phyloP scores from a whole-genome alignment of 2,888 invertebrate species.

The Cantharis lateralis region DNA sequence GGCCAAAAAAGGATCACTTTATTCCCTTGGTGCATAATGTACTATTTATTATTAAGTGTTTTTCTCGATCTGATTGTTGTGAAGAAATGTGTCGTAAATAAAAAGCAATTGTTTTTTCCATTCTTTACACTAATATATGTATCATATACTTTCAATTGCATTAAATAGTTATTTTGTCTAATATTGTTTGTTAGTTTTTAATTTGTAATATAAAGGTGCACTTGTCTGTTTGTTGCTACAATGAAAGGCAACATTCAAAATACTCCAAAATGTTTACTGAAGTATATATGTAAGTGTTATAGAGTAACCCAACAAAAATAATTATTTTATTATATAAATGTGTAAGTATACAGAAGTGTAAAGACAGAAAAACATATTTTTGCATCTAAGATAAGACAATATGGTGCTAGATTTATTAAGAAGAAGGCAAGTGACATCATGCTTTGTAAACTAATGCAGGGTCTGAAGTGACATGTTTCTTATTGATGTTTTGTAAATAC shows the following conservation, averaged over 20 bases:
- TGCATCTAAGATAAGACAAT: slow-evolving; percentile 35
- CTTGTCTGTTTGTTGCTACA: not conserved
- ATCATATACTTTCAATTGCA: slow-evolving; percentile 1
- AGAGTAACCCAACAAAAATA: slow-evolving; percentile 27
- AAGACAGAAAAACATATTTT: slow-evolving; percentile 34
- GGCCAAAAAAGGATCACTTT: too few species aligned
- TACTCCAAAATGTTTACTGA: slow-evolving; percentile 14
- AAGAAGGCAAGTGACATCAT: slow-evolving; percentile 31
- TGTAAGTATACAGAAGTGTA: slow-evolving; percentile 27
- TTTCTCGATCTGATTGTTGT: slow-evolving; percentile 31
- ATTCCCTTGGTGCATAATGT: too few species aligned
- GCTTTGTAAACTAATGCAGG: slow-evolving; percentile 34
- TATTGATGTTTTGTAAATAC: slow-evolving; percentile 28
- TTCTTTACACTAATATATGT: slow-evolving; percentile 19
- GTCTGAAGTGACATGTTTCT: slow-evolving; percentile 29
- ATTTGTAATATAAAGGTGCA: slow-evolving; percentile 7
- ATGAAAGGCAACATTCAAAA: not conserved
- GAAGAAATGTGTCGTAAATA: slow-evolving; percentile 18
- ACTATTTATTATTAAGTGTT: slow-evolving; percentile 29
- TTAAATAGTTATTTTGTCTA: not conserved
- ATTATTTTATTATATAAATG: slow-evolving; percentile 34
- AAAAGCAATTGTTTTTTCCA: slow-evolving; percentile 5
- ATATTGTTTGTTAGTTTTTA: slow-evolving; percentile 1
- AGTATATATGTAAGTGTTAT: slow-evolving; percentile 20
- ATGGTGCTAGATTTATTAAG: slow-evolving; percentile 34